Base-by-base conservation (phyloP, 2,113 vertebrate genomes). In the Petromus typicus region DNA sequence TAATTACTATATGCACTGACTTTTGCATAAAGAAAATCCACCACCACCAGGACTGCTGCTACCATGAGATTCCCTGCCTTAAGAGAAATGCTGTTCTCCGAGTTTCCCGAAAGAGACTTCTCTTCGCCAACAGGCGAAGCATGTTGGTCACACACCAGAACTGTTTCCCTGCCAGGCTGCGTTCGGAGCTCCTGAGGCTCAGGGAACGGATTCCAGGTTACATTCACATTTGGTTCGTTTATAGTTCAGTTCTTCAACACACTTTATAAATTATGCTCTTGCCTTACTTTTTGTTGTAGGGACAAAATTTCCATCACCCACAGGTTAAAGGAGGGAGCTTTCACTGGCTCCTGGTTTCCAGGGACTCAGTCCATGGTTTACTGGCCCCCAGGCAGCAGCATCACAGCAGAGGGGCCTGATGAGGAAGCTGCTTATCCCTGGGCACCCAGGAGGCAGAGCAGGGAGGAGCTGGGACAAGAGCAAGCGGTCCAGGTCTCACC, bases 1-100 rank as follows among this genome's bases (percentile, higher is more conserved):
- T 11, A 81, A 92, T 96, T 97, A 56, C 87, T 90, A 61, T 73
- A 91, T 13, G 67, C 95, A 63, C 63, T 91, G 45, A 86, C 64
- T 96, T 96, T 11, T 64, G 57, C 51, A 48, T 75, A 64, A 66
- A 12, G 66, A 69, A 27, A 71, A 73, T 69, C 18, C 30, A 45
- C 79, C n/a, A 59, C n/a, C n/a, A 12, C 71, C 23, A 34, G 25
- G 83, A 51, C 59, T 69, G 43, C 2, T 27, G 40, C 20, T 86
- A 83, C 63, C 37, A 51, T 66, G 67, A 18, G 63, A 85, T 75
- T 93, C 83, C 34, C 87, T 10, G 32, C 16, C 27, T 27, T 81
- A 83, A 81, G 57, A 37, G 88, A 64, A 86, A 96, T 43, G 51
- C 66, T 59, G 69, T 75, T 64, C 40, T n/a, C 43, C 37, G 48